Percentiles rank a stretch among this genome's conserved stretches.
These are phyloP conservation scores for Brenthis daphne DNA, from an alignment of 2,888 invertebrate genomes.

Conservation along the genomic window DNA sequence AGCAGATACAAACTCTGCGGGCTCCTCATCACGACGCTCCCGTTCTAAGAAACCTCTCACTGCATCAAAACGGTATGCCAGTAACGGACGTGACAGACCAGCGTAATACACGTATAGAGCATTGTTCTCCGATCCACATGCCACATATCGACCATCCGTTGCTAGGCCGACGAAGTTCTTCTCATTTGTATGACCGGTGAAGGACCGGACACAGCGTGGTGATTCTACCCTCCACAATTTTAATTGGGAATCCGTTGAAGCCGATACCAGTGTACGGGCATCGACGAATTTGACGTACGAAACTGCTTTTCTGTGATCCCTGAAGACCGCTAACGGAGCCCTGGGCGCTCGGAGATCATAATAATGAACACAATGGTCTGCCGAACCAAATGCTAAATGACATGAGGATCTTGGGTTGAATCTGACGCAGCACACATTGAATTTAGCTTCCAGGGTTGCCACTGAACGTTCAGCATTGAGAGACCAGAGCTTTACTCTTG, in stretches of 20 bases:
- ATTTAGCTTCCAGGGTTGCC: conserved; percentile 94
- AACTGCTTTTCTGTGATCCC: conserved; percentile 96
- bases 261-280: conserved; percentile 92
- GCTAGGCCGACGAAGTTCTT: conserved; percentile 98
- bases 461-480: conserved; percentile 91
- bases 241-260: conserved; percentile 94
- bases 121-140: conserved; percentile 97
- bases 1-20: conserved; percentile 96
- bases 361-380: conserved; percentile 98
- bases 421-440: conserved; percentile 97
- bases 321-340: conserved; percentile 90
- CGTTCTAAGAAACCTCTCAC: conserved; percentile 89
- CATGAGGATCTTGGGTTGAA: conserved; percentile 85
- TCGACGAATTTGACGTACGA: conserved; percentile 96
- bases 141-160: conserved; percentile 94
- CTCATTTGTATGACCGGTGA: conserved; percentile 96
- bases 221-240: conserved; percentile 95
- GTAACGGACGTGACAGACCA: conserved; percentile 92
- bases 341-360: conserved; percentile 94
- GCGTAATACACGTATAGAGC: conserved; percentile 95
- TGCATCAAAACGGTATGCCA: conserved; percentile 93
- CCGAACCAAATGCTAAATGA: conserved; percentile 97
- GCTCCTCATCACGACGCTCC: conserved; percentile 91
- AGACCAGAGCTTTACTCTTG: conserved; percentile 95
- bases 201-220: conserved; percentile 90